Evolutionary conservation across 2,888 invertebrate genomes (phyloP).

Genomic region (Urechis unicinctus): DNA sequence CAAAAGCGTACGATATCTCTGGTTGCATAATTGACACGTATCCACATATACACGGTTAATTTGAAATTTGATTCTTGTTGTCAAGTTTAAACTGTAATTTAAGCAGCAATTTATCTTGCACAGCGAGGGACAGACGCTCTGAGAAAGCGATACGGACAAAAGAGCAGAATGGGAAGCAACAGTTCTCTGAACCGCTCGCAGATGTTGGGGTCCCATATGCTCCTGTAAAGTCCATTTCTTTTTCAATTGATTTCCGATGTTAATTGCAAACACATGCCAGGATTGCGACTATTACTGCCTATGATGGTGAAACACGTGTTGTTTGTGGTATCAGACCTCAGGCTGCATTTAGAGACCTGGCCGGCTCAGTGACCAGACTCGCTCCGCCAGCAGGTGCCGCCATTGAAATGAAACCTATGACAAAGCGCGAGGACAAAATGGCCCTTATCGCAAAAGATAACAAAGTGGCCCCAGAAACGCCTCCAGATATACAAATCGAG

Average conservation of each 20-base stretch:
- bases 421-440: conserved; percentile 9
- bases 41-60: too few relatives aligned
- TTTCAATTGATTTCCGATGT: too few relatives aligned
- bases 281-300: too few relatives aligned
- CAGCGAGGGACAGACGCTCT: conserved; percentile 1
- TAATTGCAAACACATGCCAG: too few relatives aligned
- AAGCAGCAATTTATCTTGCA: background rate
- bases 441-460: conserved; percentile 9
- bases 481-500: background rate
- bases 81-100: background rate
- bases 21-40: too few relatives aligned
- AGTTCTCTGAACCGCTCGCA: background rate
- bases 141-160: conserved; percentile 11
- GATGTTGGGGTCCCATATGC: background rate
- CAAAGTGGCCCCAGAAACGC: conserved; percentile 9
- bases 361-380: background rate
- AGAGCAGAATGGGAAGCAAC: conserved; percentile 2
- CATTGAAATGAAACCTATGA: background rate
- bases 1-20: too few relatives aligned
- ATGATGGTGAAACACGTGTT: too few relatives aligned
- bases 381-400: background rate
- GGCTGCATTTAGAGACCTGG: background rate
- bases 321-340: background rate
- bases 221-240: too few relatives aligned
- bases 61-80: background rate